These are phyloP conservation scores for Drosophila azteca DNA, from an alignment of 1,140 invertebrate species.

Conservation along the genomic window DNA sequence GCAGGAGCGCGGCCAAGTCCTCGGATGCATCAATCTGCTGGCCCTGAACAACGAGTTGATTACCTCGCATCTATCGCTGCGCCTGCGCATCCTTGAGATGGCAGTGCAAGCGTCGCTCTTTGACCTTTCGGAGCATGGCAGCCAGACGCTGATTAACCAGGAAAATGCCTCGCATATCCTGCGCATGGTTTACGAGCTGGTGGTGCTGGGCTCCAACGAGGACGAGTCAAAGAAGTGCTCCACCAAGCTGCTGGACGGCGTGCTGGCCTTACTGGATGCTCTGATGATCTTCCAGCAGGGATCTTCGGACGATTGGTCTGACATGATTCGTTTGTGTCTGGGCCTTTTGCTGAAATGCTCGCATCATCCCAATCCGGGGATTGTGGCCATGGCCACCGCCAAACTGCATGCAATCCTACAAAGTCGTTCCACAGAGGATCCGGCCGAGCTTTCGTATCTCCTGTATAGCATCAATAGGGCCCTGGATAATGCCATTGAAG, in stretches of 20 bases:
- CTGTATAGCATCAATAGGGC: conserved; percentile 84
- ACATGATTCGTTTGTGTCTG: conserved; percentile 85
- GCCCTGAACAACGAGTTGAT: conserved; percentile 86
- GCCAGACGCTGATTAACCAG: conserved; percentile 79
- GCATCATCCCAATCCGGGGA: conserved; percentile 85
- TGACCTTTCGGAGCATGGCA: conserved; percentile 85
- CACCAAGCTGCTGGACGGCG: conserved; percentile 85
- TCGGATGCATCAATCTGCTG: conserved; percentile 87
- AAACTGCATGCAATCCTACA: conserved; percentile 87
- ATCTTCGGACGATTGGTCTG: conserved; percentile 85
- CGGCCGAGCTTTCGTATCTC: conserved; percentile 85
- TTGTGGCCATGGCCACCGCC: conserved; percentile 87
- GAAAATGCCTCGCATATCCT: conserved; percentile 86
- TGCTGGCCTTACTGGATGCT: conserved; percentile 84
- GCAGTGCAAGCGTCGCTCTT: conserved; percentile 86
- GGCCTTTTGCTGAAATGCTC: conserved; percentile 86
- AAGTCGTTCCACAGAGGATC: conserved; percentile 85
- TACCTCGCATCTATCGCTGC: conserved; percentile 85
- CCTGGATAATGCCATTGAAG: conserved; percentile 83
- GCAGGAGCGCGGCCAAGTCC: conserved; percentile 87
- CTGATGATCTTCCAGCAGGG: conserved; percentile 85
- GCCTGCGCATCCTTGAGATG: conserved; percentile 87
- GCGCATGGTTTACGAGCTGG: conserved; percentile 86
- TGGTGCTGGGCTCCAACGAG: conserved; percentile 85
- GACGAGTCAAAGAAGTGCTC: conserved; percentile 85